Base-by-base conservation (phyloP, 2,888 invertebrate genomes). In the Mimumesa dahlbomi region DNA sequence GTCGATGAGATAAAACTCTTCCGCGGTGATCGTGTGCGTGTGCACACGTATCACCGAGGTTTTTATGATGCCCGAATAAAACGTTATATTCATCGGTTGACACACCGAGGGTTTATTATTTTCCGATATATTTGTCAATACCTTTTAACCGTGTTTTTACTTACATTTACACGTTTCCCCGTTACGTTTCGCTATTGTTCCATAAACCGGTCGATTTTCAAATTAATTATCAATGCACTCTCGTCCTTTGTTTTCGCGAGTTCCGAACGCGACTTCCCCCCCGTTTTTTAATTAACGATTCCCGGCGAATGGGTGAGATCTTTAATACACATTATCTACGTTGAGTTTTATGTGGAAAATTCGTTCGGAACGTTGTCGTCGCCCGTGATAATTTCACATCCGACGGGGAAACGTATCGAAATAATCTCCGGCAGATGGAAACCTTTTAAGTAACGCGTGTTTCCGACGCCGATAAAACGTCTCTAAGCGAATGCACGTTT, bases 91-190 rank as follows among this genome's bases (percentile, higher is more conserved):
- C 19, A 38, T 13, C 14, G 21, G 9, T n/a, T 22, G 52, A 38
- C 38, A 14, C 14, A 19, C 11, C 5, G 52, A 4, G 21, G 22
- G 5, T 21, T 38, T 22, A 21, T 22, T 36, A 40, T 22, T 21
- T 52, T 21, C 21, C 40, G 38, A 38, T 38, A 38, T 52, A 11
- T 52, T 36, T 38, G 38, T 52, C 52, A 13, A 52, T 38, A 25
- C 6, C 22, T 6, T 38, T 31, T 16, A 48, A 16, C 11, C 29
- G 3, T 29, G 29, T 48, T 45, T 48, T 29, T 48, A 29, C 9
- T n/a, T 14, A 5, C 38, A 18, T 52, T 52, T 52, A 36, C 38
- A 18, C 2, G n/a, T 31, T 34, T 18, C 5, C 38, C 13, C 36
- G 38, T 38, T 13, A n/a, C 11, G 22, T 38, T 19, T 21, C 13